A percentile compares a stretch with the other conserved stretches of the same genome.
phyloP scores from a whole-genome alignment of 2,113 vertebrate genomes.

The Dromiciops gliroides region DNA sequence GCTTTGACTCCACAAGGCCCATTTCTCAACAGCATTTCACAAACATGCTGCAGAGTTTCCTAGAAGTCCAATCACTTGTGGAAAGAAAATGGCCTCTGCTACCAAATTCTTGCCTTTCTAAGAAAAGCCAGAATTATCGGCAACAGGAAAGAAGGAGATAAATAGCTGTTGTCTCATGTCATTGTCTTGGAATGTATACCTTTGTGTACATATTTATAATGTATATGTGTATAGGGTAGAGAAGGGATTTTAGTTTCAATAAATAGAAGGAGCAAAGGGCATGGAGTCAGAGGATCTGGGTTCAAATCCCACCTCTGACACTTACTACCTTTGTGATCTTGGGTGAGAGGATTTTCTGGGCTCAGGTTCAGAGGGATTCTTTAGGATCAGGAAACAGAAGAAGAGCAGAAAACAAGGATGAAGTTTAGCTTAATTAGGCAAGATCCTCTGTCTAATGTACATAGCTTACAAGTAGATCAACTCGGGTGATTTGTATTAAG shows the following conservation, averaged over 20 bases:
- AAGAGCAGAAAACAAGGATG: neutral
- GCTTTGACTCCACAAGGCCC: neutral
- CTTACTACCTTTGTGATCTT: neutral
- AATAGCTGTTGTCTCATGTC: neutral
- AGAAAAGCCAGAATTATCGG: constrained; percentile 9
- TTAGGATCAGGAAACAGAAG: neutral
- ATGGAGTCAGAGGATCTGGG: neutral
- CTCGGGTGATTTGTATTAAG: neutral
- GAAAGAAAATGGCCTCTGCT: neutral
- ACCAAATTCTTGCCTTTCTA: neutral
- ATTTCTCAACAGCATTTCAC: neutral
- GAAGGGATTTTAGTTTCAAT: neutral
- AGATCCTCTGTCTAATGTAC: neutral
- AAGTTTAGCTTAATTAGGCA: neutral
- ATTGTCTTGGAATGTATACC: neutral
- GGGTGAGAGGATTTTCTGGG: neutral
- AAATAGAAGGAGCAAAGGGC: neutral
- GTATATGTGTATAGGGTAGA: neutral
- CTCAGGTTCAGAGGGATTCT: neutral
- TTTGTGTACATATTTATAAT: neutral
- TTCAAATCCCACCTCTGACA: neutral
- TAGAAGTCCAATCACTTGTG: neutral
- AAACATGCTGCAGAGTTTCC: neutral
- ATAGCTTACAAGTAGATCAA: neutral
- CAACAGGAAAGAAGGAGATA: neutral